Evolutionary conservation across 2,888 invertebrate genomes (phyloP).

Genomic region (Sinelater perroti): DNA sequence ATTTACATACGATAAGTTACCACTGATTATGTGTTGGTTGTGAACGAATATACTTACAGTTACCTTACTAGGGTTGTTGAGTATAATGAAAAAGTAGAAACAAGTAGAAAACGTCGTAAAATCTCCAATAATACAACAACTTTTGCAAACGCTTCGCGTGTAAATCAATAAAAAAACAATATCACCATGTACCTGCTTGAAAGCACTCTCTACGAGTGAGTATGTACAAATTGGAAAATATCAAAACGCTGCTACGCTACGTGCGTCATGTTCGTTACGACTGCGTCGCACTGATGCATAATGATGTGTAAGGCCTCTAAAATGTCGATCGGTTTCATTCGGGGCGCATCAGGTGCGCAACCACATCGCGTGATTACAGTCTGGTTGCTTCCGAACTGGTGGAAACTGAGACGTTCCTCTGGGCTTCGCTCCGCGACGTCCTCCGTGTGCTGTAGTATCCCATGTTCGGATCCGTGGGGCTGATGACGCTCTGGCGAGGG

Average conservation of each 20-base stretch:
- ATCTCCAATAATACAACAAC: too few species aligned
- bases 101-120: too few species aligned
- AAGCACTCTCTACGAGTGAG: conserved; percentile 3
- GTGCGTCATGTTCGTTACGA: conserved; percentile 2
- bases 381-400: conserved; percentile 77
- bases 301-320: conserved; percentile 29
- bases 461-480: conserved; percentile 59
- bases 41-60: too few species aligned
- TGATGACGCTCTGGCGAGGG: conserved; percentile 56
- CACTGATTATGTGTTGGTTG: too few species aligned
- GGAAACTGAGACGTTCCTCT: conserved; percentile 62
- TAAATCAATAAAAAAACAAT: too few species aligned
- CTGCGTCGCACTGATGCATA: too few species aligned
- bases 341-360: too few species aligned
- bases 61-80: too few species aligned
- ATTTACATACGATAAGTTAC: too few species aligned
- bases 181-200: not conserved
- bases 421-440: conserved; percentile 60
- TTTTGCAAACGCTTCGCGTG: too few species aligned
- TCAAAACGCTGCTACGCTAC: conserved; percentile 8
- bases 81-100: too few species aligned
- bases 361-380: conserved; percentile 60
- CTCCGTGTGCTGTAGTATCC: conserved; percentile 59
- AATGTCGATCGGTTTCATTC: conserved; percentile 17
- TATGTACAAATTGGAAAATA: conserved; percentile 11